These are phyloP conservation scores for Drosophila flavopinicola DNA, from an alignment of 2,888 invertebrate genomes.

Conservation along the genomic window DNA sequence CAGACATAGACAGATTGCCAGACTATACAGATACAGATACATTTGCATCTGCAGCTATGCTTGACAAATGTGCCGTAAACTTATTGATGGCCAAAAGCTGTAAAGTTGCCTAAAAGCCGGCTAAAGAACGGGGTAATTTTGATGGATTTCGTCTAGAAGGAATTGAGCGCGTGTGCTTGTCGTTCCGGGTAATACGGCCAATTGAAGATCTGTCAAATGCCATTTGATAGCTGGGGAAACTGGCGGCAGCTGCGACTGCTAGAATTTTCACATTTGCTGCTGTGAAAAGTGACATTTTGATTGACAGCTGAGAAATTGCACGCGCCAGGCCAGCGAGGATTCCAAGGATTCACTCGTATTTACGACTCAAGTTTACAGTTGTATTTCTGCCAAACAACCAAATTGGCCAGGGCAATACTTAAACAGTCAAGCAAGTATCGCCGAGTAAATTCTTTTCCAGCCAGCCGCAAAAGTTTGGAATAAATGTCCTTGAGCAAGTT, in stretches of 20 bases:
- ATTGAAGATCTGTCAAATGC: conserved; percentile 69
- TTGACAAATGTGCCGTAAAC: conserved; percentile 63
- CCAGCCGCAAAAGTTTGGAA: conserved; percentile 10
- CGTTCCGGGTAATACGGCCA: conserved; percentile 10
- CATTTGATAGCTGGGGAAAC: conserved; percentile 52
- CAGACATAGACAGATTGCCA: conserved; percentile 20
- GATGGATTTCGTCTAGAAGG: conserved; percentile 55
- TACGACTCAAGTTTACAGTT: conserved; percentile 10
- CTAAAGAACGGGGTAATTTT: conserved; percentile 43
- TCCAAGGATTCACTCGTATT: conserved; percentile 26
- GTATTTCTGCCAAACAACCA: conserved; percentile 9
- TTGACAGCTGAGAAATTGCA: conserved; percentile 80
- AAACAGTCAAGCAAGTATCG: conserved; percentile 10
- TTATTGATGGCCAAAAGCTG: conserved; percentile 54
- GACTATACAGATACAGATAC: conserved; percentile 25
- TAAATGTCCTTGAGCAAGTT: conserved; percentile 54
- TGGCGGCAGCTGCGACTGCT: conserved; percentile 56
- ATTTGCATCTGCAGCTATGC: conserved; percentile 31
- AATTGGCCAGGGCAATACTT: conserved; percentile 13
- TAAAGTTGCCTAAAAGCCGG: conserved; percentile 38
- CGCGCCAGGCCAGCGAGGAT: conserved; percentile 6
- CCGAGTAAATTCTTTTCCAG: conserved; percentile 13
- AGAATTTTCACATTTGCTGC: conserved; percentile 31
- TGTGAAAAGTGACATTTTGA: conserved; percentile 79
- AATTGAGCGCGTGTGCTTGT: neutral